Evolutionary conservation across 2,113 vertebrate species (phyloP), one percentile per base, ranked within the genome.

Genomic region (Manacus vitellinus): DNA sequence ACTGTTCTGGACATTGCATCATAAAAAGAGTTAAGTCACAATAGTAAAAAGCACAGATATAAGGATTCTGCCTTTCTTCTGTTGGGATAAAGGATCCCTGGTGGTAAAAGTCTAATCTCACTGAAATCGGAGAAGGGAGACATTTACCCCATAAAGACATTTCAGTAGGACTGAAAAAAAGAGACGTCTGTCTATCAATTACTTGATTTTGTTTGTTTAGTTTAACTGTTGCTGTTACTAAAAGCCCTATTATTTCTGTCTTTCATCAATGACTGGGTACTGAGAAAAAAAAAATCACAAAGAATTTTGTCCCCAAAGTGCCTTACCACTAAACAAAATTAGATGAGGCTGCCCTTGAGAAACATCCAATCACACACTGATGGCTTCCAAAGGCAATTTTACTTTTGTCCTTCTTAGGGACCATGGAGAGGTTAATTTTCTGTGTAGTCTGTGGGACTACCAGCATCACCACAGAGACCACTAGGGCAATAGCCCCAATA

Each of bases 111-210:
- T 23, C 23, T 7, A 47, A 25, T n/a, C 23, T 71, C 52, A 78
- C 12, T 61, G 47, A 78, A 82, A 55, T 39, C 33, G 78, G 31
- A 20, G n/a, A 82, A 47, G 5, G 5, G 9, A 80, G n/a, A 1
- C 1, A 1, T 73, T 58, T 58, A 12, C 17, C 6, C 31, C 30
- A 23, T 33, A 41, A 51, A 0, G 0, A 33, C 8, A 16, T 33
- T 84, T 62, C 31, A 37, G 3, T 22, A 41, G 31, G 12, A 67
- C 12, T 46, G 37, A 17, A 52, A 54, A 76, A 41, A 66, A 20
- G 37, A 59, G 31, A 44, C 5, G 28, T 56, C 43, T 78, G 21
- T 30, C 35, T 72, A 28, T 61, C 5, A 41, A 30, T 27, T 8
- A 27, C 12, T 33, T 66, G n/a, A 43, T 71, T 70, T 73, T 52